A percentile compares a stretch with the other conserved stretches of the same genome.
phyloP scores from a whole-genome alignment of 2,797 vertebrate genomes.

The Eleutherodactylus coqui region DNA sequence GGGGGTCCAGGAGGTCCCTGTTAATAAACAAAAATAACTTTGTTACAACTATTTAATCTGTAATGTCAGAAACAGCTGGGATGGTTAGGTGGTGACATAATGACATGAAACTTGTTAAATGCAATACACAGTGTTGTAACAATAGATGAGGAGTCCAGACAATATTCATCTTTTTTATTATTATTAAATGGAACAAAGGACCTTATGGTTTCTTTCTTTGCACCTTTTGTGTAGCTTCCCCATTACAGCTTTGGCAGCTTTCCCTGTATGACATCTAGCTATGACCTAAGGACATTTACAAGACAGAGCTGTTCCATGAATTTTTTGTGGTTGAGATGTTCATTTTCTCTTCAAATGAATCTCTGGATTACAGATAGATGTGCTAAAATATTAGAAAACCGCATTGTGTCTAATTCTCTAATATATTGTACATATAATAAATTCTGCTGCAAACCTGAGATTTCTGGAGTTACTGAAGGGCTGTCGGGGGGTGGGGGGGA shows the following conservation, averaged over 20 bases:
- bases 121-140: neutral
- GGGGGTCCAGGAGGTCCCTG: conserved; percentile 95
- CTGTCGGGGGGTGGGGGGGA: too few species aligned
- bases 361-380: neutral
- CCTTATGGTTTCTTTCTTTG: neutral
- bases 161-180: neutral
- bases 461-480: neutral
- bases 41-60: neutral
- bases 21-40: conserved; percentile 62
- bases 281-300: neutral
- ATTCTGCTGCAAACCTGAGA: neutral
- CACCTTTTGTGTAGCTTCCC: neutral
- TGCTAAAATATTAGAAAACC: neutral
- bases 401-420: neutral
- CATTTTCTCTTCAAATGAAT: neutral
- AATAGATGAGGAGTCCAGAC: neutral
- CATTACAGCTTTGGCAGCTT: neutral
- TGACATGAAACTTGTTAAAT: conserved; percentile 12
- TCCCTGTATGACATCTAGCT: neutral
- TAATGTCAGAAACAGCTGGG: neutral
- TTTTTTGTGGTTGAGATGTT: neutral
- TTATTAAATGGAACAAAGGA: neutral
- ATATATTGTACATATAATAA: neutral
- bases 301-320: neutral
- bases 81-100: neutral